These are phyloP conservation scores for Betta splendens DNA, from an alignment of 2,797 vertebrate genomes.

Conservation along the genomic window DNA sequence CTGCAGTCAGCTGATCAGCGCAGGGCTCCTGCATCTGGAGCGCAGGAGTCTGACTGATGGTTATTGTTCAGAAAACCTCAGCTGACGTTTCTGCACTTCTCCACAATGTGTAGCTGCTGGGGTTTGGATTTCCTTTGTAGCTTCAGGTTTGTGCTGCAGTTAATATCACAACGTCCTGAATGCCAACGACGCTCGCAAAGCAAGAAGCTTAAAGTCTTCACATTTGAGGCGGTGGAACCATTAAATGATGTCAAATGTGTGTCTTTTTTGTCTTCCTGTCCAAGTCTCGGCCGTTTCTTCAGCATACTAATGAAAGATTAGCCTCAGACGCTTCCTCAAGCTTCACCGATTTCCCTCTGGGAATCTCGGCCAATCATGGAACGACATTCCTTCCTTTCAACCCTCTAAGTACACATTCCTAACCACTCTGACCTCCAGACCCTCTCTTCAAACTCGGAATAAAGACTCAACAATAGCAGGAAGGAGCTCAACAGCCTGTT, in stretches of 20 bases:
- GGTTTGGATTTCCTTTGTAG: too few relatives aligned
- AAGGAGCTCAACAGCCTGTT: constrained; percentile 39
- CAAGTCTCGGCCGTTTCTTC: constrained; percentile 34
- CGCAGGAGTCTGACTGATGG: too few relatives aligned
- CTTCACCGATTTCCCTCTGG: constrained; percentile 46
- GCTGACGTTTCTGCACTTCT: too few relatives aligned
- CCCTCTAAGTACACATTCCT: constrained; percentile 41
- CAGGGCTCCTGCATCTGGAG: too few relatives aligned
- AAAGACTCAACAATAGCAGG: constrained; percentile 52
- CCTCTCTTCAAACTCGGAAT: constrained; percentile 54
- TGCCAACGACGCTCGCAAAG: background rate
- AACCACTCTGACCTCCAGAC: constrained; percentile 51
- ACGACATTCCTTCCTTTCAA: constrained; percentile 55
- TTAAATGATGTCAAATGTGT: background rate
- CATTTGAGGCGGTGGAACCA: background rate
- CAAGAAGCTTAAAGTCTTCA: background rate
- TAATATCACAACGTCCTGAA: too few relatives aligned
- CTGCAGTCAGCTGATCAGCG: too few relatives aligned
- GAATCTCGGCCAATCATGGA: constrained; percentile 54
- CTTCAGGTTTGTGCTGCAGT: too few relatives aligned
- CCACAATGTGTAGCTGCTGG: too few relatives aligned
- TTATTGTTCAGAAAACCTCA: too few relatives aligned
- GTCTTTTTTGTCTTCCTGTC: constrained; percentile 23
- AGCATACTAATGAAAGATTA: constrained; percentile 75
- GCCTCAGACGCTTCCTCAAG: constrained; percentile 59